phyloP scores from a whole-genome alignment of 1,140 invertebrate genomes.

The Drosophila ficusphila region DNA sequence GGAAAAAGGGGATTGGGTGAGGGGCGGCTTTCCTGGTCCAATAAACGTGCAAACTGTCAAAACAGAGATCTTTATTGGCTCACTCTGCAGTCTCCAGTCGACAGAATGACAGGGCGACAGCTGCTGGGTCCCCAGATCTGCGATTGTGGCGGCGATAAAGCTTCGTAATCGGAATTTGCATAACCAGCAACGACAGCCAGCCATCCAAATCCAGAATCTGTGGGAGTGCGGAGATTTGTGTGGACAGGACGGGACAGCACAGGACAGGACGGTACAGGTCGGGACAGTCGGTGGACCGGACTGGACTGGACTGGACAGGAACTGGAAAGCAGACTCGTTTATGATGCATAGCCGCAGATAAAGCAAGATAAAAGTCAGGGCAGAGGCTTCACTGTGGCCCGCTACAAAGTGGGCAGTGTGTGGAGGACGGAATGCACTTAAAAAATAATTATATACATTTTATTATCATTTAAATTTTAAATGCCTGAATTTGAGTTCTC shows the following conservation, averaged over 20 bases:
- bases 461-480: background rate
- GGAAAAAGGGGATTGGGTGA: background rate
- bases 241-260: conserved; percentile 10
- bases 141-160: conserved; percentile 46
- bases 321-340: conserved; percentile 49
- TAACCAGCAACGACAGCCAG: conserved; percentile 41
- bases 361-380: conserved; percentile 66
- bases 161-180: conserved; percentile 55
- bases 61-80: conserved; percentile 46
- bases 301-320: background rate
- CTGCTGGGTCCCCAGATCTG: conserved; percentile 39
- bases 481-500: no score
- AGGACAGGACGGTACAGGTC: conserved; percentile 1
- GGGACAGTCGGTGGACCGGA: conserved; percentile 2
- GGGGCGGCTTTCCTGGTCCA: conserved; percentile 9
- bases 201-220: conserved; percentile 20
- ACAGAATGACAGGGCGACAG: conserved; percentile 27
- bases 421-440: background rate
- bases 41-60: conserved; percentile 56
- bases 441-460: background rate
- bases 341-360: conserved; percentile 71
- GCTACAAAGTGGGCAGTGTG: conserved; percentile 25
- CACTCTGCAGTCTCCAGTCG: conserved; percentile 10
- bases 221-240: conserved; percentile 43
- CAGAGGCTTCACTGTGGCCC: conserved; percentile 43